Base-by-base conservation (phyloP, 2,888 invertebrate genomes). In the Oscheius sp. region DNA sequence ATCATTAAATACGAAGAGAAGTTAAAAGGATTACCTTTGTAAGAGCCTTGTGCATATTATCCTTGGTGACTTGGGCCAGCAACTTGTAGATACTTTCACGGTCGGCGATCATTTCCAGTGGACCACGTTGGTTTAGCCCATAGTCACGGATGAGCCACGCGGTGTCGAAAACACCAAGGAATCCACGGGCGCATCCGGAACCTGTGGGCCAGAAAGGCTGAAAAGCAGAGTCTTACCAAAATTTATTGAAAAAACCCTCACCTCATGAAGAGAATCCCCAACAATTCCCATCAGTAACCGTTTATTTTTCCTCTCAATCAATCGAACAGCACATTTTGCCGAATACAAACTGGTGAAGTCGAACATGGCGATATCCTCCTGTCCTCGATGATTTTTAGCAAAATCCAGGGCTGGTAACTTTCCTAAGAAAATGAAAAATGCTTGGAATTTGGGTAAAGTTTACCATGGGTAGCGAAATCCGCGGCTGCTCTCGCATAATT, bases 271-370 rank as follows among this genome's bases (percentile, higher is more conserved):
- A 89, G 95, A 96, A 90, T 99, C 98, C 0, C 98, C 98, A 1
- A 98, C 97, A 69, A 99, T 92, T 85, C 93, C 93, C 91, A 94
- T 93, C 18, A 98, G 91, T 5, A 98, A 91, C 55, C 93, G 92
- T 80, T 94, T 93, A 0, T 95, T 94, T 79, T 92, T 91, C 70
- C 91, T 90, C 85, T 93, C 93, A 16, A 94, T 89, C 23, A 96
- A 93, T 87, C 95, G 76, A 9, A 81, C 77, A n/a, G 78, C 74
- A 58, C 96, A 95, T 90, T 96, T 96, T 0, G 98, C 95, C 0
- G 95, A 95, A 90, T 95, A 98, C 94, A 99, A 95, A 0, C 96
- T 96, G 0, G 99, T 99, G 89, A 99, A 99, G 90, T 99, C 99
- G 89, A 99, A 99, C 92, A 98, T 94, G 55, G 97, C 76, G 27